Evolutionary conservation across 2,113 vertebrate species (phyloP).

Genomic region (Hippocampus zosterae): DNA sequence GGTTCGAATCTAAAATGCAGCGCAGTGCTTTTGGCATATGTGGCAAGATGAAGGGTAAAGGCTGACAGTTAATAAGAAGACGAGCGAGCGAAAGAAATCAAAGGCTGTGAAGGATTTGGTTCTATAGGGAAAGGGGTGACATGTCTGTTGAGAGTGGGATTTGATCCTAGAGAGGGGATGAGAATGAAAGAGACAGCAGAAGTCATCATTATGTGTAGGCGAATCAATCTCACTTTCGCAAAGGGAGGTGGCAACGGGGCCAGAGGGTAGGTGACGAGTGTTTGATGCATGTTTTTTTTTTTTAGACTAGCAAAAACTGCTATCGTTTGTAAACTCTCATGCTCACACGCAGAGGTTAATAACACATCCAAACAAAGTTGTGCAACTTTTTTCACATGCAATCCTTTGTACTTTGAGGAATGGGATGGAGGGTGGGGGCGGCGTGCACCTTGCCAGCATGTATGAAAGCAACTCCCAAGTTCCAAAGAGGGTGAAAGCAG

Average conservation of each 20-base stretch:
- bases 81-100: conserved; percentile 28
- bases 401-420: not conserved
- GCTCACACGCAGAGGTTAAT: not conserved
- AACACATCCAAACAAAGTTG: not conserved
- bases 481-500: conserved; percentile 32
- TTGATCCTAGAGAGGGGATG: conserved; percentile 1
- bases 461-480: conserved; percentile 21
- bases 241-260: conserved; percentile 21
- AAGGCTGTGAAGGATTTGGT: conserved; percentile 25
- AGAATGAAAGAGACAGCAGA: conserved; percentile 18
- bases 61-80: conserved; percentile 29
- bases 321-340: conserved; percentile 10
- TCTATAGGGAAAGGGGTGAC: conserved; percentile 6
- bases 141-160: not conserved
- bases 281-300: conserved; percentile 27
- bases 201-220: conserved; percentile 30
- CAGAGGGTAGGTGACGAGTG: conserved; percentile 23
- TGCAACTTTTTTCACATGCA: conserved; percentile 3
- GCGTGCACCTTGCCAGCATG: conserved; percentile 1
- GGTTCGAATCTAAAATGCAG: conserved; percentile 8
- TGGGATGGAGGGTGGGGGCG: too few species aligned
- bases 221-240: conserved; percentile 11
- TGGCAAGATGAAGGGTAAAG: conserved; percentile 20
- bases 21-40: conserved; percentile 4
- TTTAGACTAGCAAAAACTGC: conserved; percentile 15